Conservation (phyloP, 2,113 vertebrate species). For the Eretmochelys imbricata region DNA sequence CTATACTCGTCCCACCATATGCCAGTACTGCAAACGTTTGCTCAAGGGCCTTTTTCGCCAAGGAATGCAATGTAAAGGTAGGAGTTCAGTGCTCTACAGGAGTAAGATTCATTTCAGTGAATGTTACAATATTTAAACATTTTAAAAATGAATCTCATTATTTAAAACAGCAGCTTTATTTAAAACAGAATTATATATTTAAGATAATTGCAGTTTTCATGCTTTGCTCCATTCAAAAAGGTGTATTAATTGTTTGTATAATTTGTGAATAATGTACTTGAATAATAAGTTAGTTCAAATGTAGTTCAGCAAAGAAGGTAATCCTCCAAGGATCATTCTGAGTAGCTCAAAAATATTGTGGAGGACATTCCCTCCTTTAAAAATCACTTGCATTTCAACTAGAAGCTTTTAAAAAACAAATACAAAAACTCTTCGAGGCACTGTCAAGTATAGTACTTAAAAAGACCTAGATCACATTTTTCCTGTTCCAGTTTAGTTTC, state of each 20-base stretch:
- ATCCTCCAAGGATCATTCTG: background rate
- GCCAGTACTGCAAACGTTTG: slow-evolving; percentile 96
- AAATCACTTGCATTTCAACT: background rate
- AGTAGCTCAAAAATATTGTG: background rate
- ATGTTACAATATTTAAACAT: background rate
- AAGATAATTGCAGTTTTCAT: background rate
- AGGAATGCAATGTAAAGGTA: slow-evolving; percentile 99
- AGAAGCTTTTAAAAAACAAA: background rate
- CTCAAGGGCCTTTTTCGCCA: slow-evolving; percentile 98
- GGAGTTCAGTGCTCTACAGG: background rate
- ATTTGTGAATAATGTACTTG: background rate
- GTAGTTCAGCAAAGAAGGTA: background rate
- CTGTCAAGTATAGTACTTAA: background rate
- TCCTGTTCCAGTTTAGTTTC: background rate
- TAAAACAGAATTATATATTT: background rate
- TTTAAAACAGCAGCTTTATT: background rate
- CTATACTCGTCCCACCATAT: slow-evolving; percentile 98
- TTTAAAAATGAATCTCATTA: background rate
- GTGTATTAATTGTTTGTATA: background rate
- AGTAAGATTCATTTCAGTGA: background rate
- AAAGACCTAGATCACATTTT: background rate
- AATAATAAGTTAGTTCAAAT: background rate
- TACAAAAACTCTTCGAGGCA: background rate
- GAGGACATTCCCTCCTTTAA: background rate
- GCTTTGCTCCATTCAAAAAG: background rate